phyloP scores from a whole-genome alignment of 1,140 invertebrate genomes.

The Halictus rubicundus region DNA sequence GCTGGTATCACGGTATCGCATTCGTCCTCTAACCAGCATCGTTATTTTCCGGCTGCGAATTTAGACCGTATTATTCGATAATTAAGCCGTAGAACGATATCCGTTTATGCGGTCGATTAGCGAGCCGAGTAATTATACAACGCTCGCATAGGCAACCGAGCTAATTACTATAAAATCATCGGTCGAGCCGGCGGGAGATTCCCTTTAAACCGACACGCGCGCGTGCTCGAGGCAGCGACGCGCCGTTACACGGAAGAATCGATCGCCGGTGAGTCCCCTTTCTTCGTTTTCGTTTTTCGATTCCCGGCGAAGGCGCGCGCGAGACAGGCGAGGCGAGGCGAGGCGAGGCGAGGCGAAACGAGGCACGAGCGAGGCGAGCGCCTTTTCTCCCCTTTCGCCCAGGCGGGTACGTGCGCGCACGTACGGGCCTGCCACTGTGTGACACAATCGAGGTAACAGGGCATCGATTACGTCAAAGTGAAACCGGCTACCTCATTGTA shows the following conservation, averaged over 20 bases:
- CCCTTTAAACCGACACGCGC: constrained; percentile 7
- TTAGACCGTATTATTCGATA: constrained; percentile 43
- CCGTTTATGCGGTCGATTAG: constrained; percentile 44
- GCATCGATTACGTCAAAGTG: constrained; percentile 51
- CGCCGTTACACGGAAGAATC: background rate
- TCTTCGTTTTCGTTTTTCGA: background rate
- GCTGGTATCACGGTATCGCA: background rate
- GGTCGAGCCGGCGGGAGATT: background rate
- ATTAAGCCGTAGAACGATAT: constrained; percentile 38
- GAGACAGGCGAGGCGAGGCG: too few relatives aligned
- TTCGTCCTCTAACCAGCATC: background rate
- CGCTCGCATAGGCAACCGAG: background rate
- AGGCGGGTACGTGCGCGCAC: background rate
- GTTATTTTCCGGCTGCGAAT: constrained; percentile 1
- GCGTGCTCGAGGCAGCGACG: background rate
- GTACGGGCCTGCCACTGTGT: background rate
- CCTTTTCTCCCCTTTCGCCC: constrained; percentile 2
- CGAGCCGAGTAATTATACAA: constrained; percentile 40
- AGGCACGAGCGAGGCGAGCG: background rate
- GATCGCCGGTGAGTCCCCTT: background rate
- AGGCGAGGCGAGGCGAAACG: too few relatives aligned
- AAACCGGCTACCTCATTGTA: constrained; percentile 43
- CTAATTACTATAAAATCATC: constrained; percentile 45
- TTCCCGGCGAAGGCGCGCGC: background rate
- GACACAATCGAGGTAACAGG: constrained; percentile 39